A percentile compares a stretch with the other conserved stretches of the same genome.
phyloP scores from a whole-genome alignment of 2,113 vertebrate genomes.

The Heterotilapia buettikoferi region DNA sequence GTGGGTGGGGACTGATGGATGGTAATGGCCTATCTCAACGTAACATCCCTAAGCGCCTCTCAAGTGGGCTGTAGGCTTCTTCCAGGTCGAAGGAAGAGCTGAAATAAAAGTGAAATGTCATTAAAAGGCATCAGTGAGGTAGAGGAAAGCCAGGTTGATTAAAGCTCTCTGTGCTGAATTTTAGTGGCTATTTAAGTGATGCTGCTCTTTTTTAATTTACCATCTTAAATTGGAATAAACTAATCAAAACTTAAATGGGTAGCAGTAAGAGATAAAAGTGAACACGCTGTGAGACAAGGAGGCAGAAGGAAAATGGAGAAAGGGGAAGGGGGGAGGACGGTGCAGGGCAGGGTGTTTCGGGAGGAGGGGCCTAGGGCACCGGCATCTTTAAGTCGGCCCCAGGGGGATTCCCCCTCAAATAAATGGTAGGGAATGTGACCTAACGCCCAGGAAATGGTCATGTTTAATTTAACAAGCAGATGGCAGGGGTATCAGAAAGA shows the following conservation, averaged over 20 bases:
- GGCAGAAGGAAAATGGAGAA: background rate
- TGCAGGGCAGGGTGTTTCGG: constrained; percentile 3
- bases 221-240: background rate
- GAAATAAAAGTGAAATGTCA: constrained; percentile 47
- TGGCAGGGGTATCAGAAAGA: constrained; percentile 61
- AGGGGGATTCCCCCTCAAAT: constrained; percentile 67
- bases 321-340: background rate
- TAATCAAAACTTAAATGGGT: background rate
- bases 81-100: constrained; percentile 43
- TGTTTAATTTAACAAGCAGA: constrained; percentile 80
- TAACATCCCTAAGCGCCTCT: constrained; percentile 58
- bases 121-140: constrained; percentile 11
- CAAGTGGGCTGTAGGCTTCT: constrained; percentile 43
- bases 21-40: constrained; percentile 57
- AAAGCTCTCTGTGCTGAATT: background rate
- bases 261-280: background rate
- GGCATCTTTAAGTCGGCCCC: constrained; percentile 60
- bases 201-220: background rate
- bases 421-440: constrained; percentile 72
- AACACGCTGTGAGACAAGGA: background rate
- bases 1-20: constrained; percentile 67
- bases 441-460: constrained; percentile 77
- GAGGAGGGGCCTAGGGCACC: constrained; percentile 9
- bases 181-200: background rate
- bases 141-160: background rate